phyloP scores from a whole-genome alignment of 1,140 invertebrate species.

The Zaprionus camerounensis region DNA sequence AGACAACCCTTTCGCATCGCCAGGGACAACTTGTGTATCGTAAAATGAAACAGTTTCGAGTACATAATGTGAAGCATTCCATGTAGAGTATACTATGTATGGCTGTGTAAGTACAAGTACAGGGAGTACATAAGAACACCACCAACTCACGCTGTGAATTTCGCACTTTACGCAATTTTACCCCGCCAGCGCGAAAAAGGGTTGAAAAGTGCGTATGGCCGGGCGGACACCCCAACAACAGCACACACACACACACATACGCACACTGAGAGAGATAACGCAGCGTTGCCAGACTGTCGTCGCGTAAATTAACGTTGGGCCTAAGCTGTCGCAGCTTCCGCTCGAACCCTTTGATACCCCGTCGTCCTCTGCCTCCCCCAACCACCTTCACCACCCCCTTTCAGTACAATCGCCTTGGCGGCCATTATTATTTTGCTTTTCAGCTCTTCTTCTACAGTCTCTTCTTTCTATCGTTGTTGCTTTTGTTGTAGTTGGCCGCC shows the following conservation, averaged over 20 bases:
- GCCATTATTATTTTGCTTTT: slow-evolving; percentile 75
- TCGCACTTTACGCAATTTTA: slow-evolving; percentile 81
- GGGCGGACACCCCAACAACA: slow-evolving; percentile 47
- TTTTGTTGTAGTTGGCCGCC: background rate
- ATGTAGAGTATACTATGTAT: slow-evolving; percentile 28
- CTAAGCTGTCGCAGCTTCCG: slow-evolving; percentile 40
- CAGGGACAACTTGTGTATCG: slow-evolving; percentile 37
- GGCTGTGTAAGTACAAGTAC: slow-evolving; percentile 28
- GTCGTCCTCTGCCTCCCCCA: background rate
- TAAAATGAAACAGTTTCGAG: slow-evolving; percentile 71
- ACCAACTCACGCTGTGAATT: slow-evolving; percentile 50
- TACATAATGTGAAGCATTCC: slow-evolving; percentile 58
- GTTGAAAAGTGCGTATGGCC: slow-evolving; percentile 77
- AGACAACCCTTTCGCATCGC: slow-evolving; percentile 59
- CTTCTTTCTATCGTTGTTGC: background rate
- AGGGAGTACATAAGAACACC: slow-evolving; percentile 36
- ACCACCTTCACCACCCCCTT: background rate
- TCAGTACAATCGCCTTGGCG: slow-evolving; percentile 39
- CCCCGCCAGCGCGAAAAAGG: slow-evolving; percentile 77
- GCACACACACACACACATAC: slow-evolving; percentile 30
- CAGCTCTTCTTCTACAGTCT: slow-evolving; percentile 29
- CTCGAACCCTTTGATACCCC: slow-evolving; percentile 34
- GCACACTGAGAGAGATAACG: slow-evolving; percentile 15
- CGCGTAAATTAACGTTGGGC: slow-evolving; percentile 29
- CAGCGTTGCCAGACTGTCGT: slow-evolving; percentile 70